Evolutionary conservation across 2,888 invertebrate genomes (phyloP).

Genomic region (Nebria brevicollis): DNA sequence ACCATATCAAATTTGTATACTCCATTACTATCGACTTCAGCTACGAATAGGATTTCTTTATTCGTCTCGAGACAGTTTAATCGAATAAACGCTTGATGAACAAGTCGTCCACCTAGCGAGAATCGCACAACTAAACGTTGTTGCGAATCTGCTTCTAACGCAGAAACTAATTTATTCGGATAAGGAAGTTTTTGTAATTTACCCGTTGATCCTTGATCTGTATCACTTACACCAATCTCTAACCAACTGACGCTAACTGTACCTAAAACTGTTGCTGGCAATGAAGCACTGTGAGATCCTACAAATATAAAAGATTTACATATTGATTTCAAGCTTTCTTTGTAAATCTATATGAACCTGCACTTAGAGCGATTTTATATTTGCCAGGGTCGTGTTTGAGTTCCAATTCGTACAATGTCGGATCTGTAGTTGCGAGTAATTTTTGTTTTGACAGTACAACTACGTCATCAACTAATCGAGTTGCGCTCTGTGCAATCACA

Average conservation of each 20-base stretch:
- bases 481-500: conserved; percentile 81
- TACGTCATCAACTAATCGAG: conserved; percentile 76
- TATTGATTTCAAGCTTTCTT: too few relatives aligned
- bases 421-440: conserved; percentile 66
- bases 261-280: conserved; percentile 75
- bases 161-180: conserved; percentile 75
- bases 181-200: conserved; percentile 78
- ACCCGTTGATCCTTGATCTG: conserved; percentile 87
- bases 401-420: conserved; percentile 80
- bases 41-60: conserved; percentile 93
- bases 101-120: conserved; percentile 76
- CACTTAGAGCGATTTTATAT: conserved; percentile 83
- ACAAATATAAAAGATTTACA: not conserved
- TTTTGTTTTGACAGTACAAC: conserved; percentile 78
- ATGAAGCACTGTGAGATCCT: conserved; percentile 63
- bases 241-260: conserved; percentile 79
- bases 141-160: conserved; percentile 86
- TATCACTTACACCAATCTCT: conserved; percentile 89
- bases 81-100: conserved; percentile 89
- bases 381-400: conserved; percentile 86
- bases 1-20: conserved; percentile 93
- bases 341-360: conserved; percentile 60
- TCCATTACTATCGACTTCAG: conserved; percentile 82
- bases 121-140: conserved; percentile 87
- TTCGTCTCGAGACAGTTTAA: conserved; percentile 72